Base-by-base conservation (phyloP, 2,797 vertebrate species). In the Leptatherina wallacei region DNA sequence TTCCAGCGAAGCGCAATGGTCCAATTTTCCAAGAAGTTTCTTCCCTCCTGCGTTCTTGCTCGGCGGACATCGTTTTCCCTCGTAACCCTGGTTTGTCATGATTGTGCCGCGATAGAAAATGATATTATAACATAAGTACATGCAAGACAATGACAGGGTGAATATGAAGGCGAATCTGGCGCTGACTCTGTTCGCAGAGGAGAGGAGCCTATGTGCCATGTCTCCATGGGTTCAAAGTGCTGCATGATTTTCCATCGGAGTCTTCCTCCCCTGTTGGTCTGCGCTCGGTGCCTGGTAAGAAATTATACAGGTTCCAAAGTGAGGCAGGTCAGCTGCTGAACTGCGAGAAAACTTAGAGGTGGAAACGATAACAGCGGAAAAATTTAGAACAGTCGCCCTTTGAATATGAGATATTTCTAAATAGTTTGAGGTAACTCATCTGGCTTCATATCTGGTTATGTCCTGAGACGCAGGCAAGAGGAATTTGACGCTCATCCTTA, bases 181-280 rank as follows among this genome's bases (percentile, higher is more conserved):
- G 85, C 95, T 95, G 90, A 95, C 93, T 93, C 95, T 95, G 90
- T 93, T 95, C 87, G 94, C 87, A 91, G 95, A 92, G 86, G 93
- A 93, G 75, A 95, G 94, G 91, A 96, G 90, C 95, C 95, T 95
- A 94, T 94, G 95, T 95, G 96, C 97, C 96, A 97, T 98, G 94
- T 94, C 96, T 96, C 96, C 96, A 96, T 96, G 93, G 94, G 91
- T 88, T 93, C 91, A 93, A 90, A 81, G 89, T 73, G 86, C 91
- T 87, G 93, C 95, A 95, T 95, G 92, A 51, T 89, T 88, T 86
- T 92, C 93, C 92, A 90, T 93, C 83, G 67, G 87, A 87, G 86
- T 75, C 71, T 68, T 75, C 51, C 86, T 87, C 86, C 71, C 85
- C 73, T 78, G 49, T 71, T 69, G 77, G 57, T 78, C 61, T 74